Conservation (phyloP, 1,140 invertebrate genomes). For the Leptinotarsa defecta region DNA sequence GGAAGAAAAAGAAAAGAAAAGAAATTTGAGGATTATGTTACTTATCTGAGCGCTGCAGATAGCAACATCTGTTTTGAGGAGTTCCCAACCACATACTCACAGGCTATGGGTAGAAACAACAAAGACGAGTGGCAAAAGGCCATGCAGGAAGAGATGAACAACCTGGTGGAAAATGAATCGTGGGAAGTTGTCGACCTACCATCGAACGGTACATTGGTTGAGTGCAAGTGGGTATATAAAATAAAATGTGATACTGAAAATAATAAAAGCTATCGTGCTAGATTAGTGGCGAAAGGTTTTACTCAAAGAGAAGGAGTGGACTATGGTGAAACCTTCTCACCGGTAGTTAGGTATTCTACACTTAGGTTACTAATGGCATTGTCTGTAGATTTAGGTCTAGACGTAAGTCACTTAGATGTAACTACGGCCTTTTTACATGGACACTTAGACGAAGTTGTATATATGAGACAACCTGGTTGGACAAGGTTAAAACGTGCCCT, state of each 20-base stretch:
- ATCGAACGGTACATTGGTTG: slow-evolving; percentile 45
- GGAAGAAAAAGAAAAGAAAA: background rate
- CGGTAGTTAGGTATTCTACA: background rate
- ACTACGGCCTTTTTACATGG: background rate
- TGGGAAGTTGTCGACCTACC: slow-evolving; percentile 52
- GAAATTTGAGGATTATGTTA: background rate
- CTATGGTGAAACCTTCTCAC: slow-evolving; percentile 38
- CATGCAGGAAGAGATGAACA: slow-evolving; percentile 46
- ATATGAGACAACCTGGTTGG: slow-evolving; percentile 32
- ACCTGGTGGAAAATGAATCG: slow-evolving; percentile 48
- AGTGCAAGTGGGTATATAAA: slow-evolving; percentile 52
- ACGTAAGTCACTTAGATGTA: background rate
- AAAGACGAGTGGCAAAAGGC: slow-evolving; percentile 45
- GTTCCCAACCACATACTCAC: slow-evolving; percentile 30
- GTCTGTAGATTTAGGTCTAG: background rate
- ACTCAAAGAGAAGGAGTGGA: slow-evolving; percentile 36
- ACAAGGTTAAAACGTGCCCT: slow-evolving; percentile 49
- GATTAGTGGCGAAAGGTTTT: slow-evolving; percentile 56
- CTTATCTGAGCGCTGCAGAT: too few species aligned
- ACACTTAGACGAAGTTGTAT: background rate
- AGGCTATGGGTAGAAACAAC: slow-evolving; percentile 42
- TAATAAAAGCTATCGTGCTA: slow-evolving; percentile 40
- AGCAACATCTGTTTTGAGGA: background rate
- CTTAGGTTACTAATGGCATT: background rate
- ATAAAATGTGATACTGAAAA: slow-evolving; percentile 2